phyloP scores from a whole-genome alignment of 2,113 vertebrate species.

The Psammodynastes pulverulentus region DNA sequence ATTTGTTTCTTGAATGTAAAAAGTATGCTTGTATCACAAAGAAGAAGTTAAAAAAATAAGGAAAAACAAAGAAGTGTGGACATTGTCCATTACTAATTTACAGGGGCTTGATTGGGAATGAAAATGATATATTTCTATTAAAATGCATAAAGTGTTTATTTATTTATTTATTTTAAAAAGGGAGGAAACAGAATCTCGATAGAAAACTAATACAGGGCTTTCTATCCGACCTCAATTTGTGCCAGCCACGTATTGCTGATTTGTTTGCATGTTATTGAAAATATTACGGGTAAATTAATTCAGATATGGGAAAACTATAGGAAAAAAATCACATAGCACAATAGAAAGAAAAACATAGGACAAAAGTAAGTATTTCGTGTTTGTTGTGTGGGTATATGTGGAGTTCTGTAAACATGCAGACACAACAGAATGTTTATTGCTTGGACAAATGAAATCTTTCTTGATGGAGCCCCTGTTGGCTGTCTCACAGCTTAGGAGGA shows the following conservation, averaged over 20 bases:
- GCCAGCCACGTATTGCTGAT: neutral
- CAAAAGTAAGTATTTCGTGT: neutral
- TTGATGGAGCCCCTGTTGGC: neutral
- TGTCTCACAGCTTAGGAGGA: neutral
- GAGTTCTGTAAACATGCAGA: neutral
- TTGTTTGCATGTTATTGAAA: neutral
- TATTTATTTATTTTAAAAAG: too few species aligned
- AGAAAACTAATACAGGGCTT: neutral
- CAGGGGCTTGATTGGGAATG: neutral
- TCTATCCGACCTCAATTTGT: neutral
- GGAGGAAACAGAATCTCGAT: neutral
- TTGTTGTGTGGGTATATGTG: neutral
- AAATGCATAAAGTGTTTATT: neutral
- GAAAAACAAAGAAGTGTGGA: neutral
- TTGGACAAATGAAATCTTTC: neutral
- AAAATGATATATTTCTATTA: neutral
- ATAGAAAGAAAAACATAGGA: neutral
- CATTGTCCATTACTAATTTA: neutral
- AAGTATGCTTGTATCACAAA: neutral
- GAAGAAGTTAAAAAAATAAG: rapidly evolving
- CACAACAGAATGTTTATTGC: neutral
- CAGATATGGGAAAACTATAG: neutral
- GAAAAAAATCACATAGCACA: neutral
- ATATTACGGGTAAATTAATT: neutral
- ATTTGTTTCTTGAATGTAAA: neutral